Evolutionary conservation across 2,888 invertebrate species (phyloP).

Genomic region (Idaea dimidiata): DNA sequence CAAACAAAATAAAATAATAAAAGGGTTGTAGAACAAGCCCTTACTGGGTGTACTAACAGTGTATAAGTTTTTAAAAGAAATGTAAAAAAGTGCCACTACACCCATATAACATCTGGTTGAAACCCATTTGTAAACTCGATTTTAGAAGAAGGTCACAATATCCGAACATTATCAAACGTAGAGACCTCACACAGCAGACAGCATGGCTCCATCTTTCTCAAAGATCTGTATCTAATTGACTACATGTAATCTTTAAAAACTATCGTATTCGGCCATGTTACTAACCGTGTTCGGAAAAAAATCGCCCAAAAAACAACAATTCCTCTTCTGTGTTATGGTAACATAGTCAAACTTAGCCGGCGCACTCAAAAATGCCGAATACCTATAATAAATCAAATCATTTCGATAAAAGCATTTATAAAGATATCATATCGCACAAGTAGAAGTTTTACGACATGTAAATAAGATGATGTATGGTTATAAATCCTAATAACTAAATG

Average conservation of each 20-base stretch:
- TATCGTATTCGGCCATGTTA: too few species aligned
- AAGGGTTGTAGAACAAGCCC: too few species aligned
- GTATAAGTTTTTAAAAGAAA: too few species aligned
- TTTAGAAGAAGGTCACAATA: constrained; percentile 15
- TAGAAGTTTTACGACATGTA: constrained; percentile 23
- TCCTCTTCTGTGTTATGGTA: constrained; percentile 8
- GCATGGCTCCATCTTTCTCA: constrained; percentile 41
- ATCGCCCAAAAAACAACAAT: constrained; percentile 53
- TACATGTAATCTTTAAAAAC: constrained; percentile 21
- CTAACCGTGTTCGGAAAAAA: constrained; percentile 17
- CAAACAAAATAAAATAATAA: too few species aligned
- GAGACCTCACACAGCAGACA: constrained; percentile 45
- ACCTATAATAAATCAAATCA: background rate
- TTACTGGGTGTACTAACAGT: too few species aligned
- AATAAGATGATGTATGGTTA: background rate
- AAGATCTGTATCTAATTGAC: constrained; percentile 14
- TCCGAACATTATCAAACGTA: constrained; percentile 18
- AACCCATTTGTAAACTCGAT: constrained; percentile 19
- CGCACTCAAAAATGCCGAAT: background rate
- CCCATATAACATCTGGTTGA: too few species aligned
- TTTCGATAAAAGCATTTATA: background rate
- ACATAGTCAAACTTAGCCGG: background rate
- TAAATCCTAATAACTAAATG: background rate
- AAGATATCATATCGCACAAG: background rate
- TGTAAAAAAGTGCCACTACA: too few species aligned